Evolutionary conservation across 1,140 invertebrate genomes (phyloP), one percentile per base, ranked within the genome.

Genomic region (Eumeta japonica): DNA sequence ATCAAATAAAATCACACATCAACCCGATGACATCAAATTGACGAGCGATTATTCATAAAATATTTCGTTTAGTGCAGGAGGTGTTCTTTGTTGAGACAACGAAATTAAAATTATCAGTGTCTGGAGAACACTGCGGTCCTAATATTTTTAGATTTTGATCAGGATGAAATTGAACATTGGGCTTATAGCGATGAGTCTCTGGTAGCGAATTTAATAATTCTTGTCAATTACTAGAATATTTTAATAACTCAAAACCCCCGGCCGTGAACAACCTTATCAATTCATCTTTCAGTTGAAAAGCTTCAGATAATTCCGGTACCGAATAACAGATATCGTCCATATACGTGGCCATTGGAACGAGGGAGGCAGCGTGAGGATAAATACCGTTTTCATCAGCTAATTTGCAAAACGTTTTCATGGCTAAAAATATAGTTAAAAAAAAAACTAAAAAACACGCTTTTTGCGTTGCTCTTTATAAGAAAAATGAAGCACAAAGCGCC

Each of bases 161-260:
- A n/a, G n/a, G n/a, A n/a, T n/a, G n/a, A n/a, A n/a, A n/a, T n/a
- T n/a, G n/a, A n/a, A n/a, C n/a, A n/a, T n/a, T n/a, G n/a, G 27
- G 12, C 2, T 27, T 27, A 15, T 19, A 3, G 3, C 38, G 37
- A 28, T 33, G 28, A 11, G 18, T n/a, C n/a, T n/a, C n/a, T n/a
- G n/a, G n/a, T n/a, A n/a, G n/a, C n/a, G n/a, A n/a, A n/a, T n/a
- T n/a, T 10, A 47, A 12, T 7, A 47, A 12, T 10, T 40, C 34
- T 1, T 20, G 29, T 15, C 39, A 46, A 35, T 67, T 65, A 34
- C 50, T 55, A 1, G 58, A 45, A 17, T 55, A 58, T 24, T 62
- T 60, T 1, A 30, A 33, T n/a, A 58, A 38, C 13, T 48, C 16
- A 29, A 53, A 66, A 5, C 49, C 39, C 10, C 43, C 51, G 14